Evolutionary conservation across 2,797 vertebrate species (phyloP).

Genomic region (Brachymystax lenok): DNA sequence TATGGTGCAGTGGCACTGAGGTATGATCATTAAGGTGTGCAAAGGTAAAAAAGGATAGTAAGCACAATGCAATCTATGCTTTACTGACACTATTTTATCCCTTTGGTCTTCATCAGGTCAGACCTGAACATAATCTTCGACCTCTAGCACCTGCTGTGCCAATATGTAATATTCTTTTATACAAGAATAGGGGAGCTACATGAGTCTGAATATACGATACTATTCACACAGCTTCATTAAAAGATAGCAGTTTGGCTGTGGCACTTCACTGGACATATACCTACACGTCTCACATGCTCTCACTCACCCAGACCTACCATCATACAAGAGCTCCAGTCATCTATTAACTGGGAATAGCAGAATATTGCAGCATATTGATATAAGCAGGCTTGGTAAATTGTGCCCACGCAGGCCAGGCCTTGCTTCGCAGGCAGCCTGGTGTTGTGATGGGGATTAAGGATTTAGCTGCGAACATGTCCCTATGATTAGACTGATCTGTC

Average conservation of each 20-base stretch:
- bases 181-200: not conserved
- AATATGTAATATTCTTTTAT: no score
- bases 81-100: no score
- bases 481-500: slow-evolving; percentile 66
- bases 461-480: slow-evolving; percentile 57
- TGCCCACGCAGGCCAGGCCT: slow-evolving; percentile 12
- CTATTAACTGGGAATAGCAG: slow-evolving; percentile 44
- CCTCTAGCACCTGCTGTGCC: no score
- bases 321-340: slow-evolving; percentile 35
- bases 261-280: slow-evolving; percentile 12
- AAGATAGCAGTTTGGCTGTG: slow-evolving; percentile 6
- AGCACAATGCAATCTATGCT: no score
- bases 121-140: no score
- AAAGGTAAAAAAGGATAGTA: no score
- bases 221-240: slow-evolving; percentile 14
- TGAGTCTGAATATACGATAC: not conserved
- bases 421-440: slow-evolving; percentile 21
- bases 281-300: slow-evolving; percentile 32
- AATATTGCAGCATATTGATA: slow-evolving; percentile 52
- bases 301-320: slow-evolving; percentile 14
- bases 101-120: no score
- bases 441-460: slow-evolving; percentile 57
- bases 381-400: slow-evolving; percentile 52
- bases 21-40: not conserved
- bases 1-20: not conserved